These are phyloP conservation scores for Nephrotoma guestfalica DNA, from an alignment of 2,888 invertebrate species.

Conservation along the genomic window DNA sequence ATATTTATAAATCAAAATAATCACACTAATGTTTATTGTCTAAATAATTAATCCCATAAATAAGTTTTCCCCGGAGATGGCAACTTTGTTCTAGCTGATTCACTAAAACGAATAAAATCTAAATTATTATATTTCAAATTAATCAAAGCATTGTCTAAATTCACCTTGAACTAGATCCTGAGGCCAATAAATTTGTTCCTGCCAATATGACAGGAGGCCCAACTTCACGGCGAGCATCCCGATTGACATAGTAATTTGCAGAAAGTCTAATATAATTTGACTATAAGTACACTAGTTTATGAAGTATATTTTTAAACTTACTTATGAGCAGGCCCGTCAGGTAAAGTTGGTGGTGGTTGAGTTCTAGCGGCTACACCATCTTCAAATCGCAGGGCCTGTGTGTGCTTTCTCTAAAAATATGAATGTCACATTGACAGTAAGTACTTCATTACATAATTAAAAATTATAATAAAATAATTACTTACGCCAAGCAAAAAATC, in stretches of 20 bases:
- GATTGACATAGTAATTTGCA: conserved; percentile 67
- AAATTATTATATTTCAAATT: background rate
- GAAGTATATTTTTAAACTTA: conserved; percentile 12
- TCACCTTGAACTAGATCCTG: background rate
- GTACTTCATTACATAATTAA: background rate
- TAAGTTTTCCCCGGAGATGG: conserved; percentile 43
- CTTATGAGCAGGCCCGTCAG: conserved; percentile 66
- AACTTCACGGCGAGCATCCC: conserved; percentile 73
- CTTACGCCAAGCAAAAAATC: conserved; percentile 1
- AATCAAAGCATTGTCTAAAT: background rate
- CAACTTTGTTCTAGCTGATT: conserved; percentile 22
- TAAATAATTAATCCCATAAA: conserved; percentile 37
- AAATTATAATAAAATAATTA: background rate
- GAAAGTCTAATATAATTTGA: conserved; percentile 36
- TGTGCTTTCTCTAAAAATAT: conserved; percentile 40
- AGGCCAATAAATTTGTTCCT: conserved; percentile 7
- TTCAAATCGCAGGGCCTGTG: conserved; percentile 49
- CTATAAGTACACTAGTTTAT: no score
- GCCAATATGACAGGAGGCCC: conserved; percentile 25
- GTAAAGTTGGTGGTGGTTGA: conserved; percentile 67
- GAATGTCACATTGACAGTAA: background rate
- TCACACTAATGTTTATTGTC: background rate
- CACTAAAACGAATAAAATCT: background rate
- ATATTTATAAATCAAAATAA: background rate
- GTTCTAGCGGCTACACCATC: conserved; percentile 53